Evolutionary conservation across 2,113 vertebrate species (phyloP), one percentile per base, ranked within the genome.

Genomic region (Zapus hudsonius): DNA sequence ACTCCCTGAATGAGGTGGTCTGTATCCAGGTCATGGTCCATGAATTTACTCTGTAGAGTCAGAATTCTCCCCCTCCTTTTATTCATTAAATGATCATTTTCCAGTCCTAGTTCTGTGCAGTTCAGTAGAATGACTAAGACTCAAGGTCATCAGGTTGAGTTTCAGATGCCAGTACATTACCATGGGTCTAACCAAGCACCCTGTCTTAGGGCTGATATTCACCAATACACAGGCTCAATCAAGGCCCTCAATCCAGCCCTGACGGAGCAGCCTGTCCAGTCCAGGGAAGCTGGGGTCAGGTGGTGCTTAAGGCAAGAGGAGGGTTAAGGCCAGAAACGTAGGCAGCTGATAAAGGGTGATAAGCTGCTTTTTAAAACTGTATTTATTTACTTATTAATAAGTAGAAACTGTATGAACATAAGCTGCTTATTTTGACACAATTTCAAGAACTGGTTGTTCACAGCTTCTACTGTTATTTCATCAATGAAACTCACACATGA

Each of bases 371-470:
- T n/a, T n/a, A n/a, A n/a, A n/a, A n/a, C n/a, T n/a, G n/a, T n/a
- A n/a, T n/a, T n/a, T n/a, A n/a, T n/a, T n/a, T n/a, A n/a, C n/a
- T n/a, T n/a, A n/a, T n/a, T n/a, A n/a, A n/a, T n/a, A n/a, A n/a
- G n/a, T n/a, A n/a, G n/a, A n/a, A n/a, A n/a, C n/a, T n/a, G n/a
- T n/a, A n/a, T n/a, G n/a, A n/a, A n/a, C n/a, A 63, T 3, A 33
- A 22, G 61, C 63, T 95, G 40, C 12, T 69, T 70, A 63, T 83
- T 36, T n/a, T n/a, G 84, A 85, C 63, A 92, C 19, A 70, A n/a
- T 52, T 52, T 83, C 42, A 83, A 63, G 66, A 82, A 42, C 9
- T 40, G 69, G 44, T 23, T 64, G n/a, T 57, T 95, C 59, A 80
- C 33, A 81, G 63, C 33, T 66, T 89, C 78, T 73, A 40, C 36